Conservation (phyloP, 2,113 vertebrate genomes). For the Pseudorectes ferrugineus region DNA sequence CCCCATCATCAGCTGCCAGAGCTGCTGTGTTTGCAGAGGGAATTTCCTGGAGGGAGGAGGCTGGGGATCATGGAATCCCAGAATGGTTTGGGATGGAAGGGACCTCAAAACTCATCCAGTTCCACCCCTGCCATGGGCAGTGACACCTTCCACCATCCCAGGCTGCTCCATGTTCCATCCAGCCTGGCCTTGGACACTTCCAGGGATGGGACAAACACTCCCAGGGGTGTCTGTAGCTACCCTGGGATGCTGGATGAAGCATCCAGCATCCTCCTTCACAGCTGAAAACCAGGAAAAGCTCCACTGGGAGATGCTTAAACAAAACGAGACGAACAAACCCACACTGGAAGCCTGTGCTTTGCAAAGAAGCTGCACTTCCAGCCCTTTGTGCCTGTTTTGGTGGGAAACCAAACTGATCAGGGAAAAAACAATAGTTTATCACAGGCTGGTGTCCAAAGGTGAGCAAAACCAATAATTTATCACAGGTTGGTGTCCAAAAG, state of each 20-base stretch:
- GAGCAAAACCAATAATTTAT: background rate
- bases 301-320: rapidly evolving
- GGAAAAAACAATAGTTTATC: background rate
- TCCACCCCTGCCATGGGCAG: background rate
- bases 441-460: too few relatives aligned
- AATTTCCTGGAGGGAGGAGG: background rate
- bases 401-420: background rate
- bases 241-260: background rate
- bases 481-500: too few relatives aligned
- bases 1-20: background rate
- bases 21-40: background rate
- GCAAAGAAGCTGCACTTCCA: background rate
- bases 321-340: background rate
- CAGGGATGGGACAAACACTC: background rate
- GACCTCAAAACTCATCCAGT: background rate
- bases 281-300: background rate
- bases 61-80: background rate
- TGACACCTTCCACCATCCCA: background rate
- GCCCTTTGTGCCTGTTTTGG: too few relatives aligned
- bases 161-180: background rate
- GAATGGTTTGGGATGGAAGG: background rate
- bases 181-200: background rate
- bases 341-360: rapidly evolving
- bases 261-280: background rate
- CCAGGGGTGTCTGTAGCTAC: background rate